phyloP scores from a whole-genome alignment of 2,113 vertebrate species.

The Microtus richardsoni region DNA sequence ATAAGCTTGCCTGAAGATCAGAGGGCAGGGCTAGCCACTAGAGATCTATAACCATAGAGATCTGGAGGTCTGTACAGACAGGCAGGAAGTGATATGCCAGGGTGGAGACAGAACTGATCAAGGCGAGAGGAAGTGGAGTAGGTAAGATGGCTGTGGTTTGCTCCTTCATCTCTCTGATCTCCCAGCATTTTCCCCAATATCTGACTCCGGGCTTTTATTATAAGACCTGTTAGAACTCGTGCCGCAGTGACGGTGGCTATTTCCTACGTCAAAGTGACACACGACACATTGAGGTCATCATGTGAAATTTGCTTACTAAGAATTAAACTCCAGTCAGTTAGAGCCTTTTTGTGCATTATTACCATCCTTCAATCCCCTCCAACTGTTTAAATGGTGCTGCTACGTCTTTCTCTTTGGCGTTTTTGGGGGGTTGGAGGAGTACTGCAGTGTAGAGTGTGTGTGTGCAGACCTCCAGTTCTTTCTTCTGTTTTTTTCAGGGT shows the following conservation, averaged over 20 bases:
- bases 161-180: no score
- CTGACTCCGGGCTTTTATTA: no score
- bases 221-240: no score
- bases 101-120: no score
- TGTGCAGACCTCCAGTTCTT: not conserved
- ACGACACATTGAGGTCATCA: not conserved
- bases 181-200: no score
- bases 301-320: not conserved
- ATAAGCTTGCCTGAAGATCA: no score
- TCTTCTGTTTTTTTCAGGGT: not conserved
- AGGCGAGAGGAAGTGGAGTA: no score
- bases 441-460: not conserved
- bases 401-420: not conserved
- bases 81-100: no score
- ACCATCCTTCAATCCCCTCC: not conserved
- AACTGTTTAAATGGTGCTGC: not conserved
- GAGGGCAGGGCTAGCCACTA: no score
- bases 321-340: not conserved
- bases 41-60: no score
- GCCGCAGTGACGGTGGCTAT: not conserved
- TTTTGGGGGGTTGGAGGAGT: not conserved
- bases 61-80: no score
- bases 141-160: no score
- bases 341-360: not conserved
- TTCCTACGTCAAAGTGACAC: not conserved